These are phyloP conservation scores for Papilio machaon DNA, from an alignment of 1,140 invertebrate species.

Conservation along the genomic window DNA sequence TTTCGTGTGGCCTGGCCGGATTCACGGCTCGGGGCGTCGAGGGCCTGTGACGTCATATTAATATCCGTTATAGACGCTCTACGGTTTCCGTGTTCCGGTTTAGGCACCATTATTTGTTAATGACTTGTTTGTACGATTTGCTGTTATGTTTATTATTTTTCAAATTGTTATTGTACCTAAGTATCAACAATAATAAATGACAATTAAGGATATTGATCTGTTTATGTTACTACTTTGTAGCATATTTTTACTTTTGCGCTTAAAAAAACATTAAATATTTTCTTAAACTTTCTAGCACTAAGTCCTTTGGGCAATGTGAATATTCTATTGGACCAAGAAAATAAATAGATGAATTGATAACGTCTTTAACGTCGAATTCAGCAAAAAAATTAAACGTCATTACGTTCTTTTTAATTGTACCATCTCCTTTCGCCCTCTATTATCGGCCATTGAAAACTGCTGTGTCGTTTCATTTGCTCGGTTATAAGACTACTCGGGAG, in stretches of 20 bases:
- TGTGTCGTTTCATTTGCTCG: constrained; percentile 16
- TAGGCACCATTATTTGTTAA: constrained; percentile 45
- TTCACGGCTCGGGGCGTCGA: constrained; percentile 51
- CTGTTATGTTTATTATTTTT: constrained; percentile 1
- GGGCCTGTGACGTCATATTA: constrained; percentile 67
- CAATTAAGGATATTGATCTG: too few relatives aligned
- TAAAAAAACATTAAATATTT: too few relatives aligned
- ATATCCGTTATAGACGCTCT: constrained; percentile 60
- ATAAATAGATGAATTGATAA: too few relatives aligned
- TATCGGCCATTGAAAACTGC: constrained; percentile 21
- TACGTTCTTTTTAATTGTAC: not conserved
- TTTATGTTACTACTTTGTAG: too few relatives aligned
- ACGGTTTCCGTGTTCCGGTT: constrained; percentile 56
- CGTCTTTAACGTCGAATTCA: too few relatives aligned
- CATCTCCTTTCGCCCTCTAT: not conserved
- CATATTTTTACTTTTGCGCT: too few relatives aligned
- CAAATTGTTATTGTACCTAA: too few relatives aligned
- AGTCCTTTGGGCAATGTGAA: too few relatives aligned
- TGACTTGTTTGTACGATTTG: constrained; percentile 40
- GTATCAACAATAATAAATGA: too few relatives aligned
- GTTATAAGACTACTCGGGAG: constrained; percentile 15
- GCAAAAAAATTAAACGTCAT: too few relatives aligned
- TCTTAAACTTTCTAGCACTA: too few relatives aligned
- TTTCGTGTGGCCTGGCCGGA: constrained; percentile 56
- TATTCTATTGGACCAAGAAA: too few relatives aligned